Base-by-base conservation (phyloP, 1,140 invertebrate genomes). In the Drosophila takahashii region DNA sequence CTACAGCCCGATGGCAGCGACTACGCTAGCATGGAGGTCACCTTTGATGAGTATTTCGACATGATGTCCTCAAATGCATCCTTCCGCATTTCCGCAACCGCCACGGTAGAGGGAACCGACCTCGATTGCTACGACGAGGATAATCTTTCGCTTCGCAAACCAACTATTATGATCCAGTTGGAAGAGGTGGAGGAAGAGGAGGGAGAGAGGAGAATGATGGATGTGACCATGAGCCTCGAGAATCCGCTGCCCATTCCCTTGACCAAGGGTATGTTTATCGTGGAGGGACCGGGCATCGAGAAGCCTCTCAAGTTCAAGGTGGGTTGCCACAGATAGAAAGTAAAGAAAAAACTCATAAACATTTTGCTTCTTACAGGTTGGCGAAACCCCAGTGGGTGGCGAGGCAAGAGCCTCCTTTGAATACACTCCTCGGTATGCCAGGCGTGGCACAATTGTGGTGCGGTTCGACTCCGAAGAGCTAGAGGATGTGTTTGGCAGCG, bases 41-140 rank as follows among this genome's bases (percentile, higher is more conserved):
- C 94, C 0, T 98, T 96, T 90, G 93, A 95, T 26, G 97, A 98
- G 58, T 98, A 98, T 90, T 94, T 93, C 13, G 94, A 94, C 42
- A 95, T 95, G 90, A 92, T 98, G 6, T 93, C 96, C 7, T 95
- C 97, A 81, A 94, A 94, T 93, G 95, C 95, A 65, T 95, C 96
- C 7, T 98, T 98, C 91, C 97, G 97, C 77, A 96, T 98, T n/a
- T 94, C 96, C 0, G 97, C 96, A 65, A 91, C 98, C 22, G 96
- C 96, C 0, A 95, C 94, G 1, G 96, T 98, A 3, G 93, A 95
- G 13, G 96, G 97, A 45, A 98, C 95, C 0, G 95, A 96, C 47
- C 98, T 95, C 85, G 97, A 98, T 83, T 98, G 97, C 87, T 97
- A 96, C 79, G 96, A 96, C 0, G 96, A 97, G 92, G 97, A 98